These are phyloP conservation scores for Eretmochelys imbricata DNA, from an alignment of 2,113 vertebrate species.

Conservation along the genomic window DNA sequence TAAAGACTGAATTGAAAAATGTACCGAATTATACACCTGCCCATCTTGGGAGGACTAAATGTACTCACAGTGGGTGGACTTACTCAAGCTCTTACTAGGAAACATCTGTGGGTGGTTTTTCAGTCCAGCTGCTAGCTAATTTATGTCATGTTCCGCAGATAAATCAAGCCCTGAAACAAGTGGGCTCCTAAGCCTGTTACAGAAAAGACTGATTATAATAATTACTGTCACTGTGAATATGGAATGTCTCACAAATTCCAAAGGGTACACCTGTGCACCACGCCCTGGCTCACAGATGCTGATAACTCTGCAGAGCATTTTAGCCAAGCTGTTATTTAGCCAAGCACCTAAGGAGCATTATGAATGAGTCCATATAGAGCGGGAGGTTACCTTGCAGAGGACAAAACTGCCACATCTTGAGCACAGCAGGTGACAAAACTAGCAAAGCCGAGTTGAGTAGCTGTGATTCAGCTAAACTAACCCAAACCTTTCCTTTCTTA, in stretches of 20 bases:
- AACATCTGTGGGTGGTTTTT: conserved; percentile 69
- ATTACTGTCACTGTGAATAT: conserved; percentile 38
- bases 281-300: conserved; percentile 11
- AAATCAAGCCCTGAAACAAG: conserved; percentile 47
- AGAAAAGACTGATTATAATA: conserved; percentile 46
- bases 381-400: neutral
- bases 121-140: conserved; percentile 68
- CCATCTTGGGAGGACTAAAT: conserved; percentile 57
- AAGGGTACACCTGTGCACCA: neutral
- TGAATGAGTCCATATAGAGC: neutral
- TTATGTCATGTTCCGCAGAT: conserved; percentile 42
- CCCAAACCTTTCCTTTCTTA: neutral
- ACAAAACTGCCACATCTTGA: neutral
- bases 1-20: conserved; percentile 47
- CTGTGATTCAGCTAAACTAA: neutral
- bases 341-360: neutral
- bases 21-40: conserved; percentile 65
- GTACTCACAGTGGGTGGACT: conserved; percentile 67
- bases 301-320: neutral
- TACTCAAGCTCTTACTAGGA: conserved; percentile 59
- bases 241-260: conserved; percentile 36
- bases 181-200: conserved; percentile 29
- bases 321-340: neutral
- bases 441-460: neutral
- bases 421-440: accelerated